Percentiles rank a stretch among this genome's conserved stretches.
These are phyloP conservation scores for Muscicapa comitata DNA, from an alignment of 2,797 vertebrate genomes.

Conservation along the genomic window DNA sequence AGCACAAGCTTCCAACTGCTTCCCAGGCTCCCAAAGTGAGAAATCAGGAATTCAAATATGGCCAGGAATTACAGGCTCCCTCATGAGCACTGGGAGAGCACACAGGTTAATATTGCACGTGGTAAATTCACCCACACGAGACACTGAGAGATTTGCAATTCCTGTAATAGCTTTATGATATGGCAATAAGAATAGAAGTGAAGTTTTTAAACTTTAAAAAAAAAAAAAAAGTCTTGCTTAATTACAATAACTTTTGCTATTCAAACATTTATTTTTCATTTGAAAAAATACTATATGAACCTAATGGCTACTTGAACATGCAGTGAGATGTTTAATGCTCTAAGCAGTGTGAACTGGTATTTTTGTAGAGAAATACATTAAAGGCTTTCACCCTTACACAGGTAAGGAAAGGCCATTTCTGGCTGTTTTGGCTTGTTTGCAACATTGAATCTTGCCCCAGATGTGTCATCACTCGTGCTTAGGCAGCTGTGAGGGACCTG, in stretches of 20 bases:
- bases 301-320: neutral
- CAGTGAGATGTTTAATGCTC: neutral
- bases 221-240: neutral
- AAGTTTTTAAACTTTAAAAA: neutral
- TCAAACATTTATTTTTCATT: neutral
- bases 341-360: constrained; percentile 18
- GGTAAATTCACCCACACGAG: neutral
- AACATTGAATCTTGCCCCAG: neutral
- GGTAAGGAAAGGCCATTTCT: constrained; percentile 51
- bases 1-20: neutral
- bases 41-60: neutral
- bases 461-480: neutral
- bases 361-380: constrained; percentile 25
- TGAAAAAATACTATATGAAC: neutral
- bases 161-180: neutral
- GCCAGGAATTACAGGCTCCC: neutral
- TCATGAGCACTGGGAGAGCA: neutral
- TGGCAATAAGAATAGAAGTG: neutral
- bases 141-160: neutral
- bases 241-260: neutral
- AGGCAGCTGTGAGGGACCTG: neutral
- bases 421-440: constrained; percentile 46
- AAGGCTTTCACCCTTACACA: constrained; percentile 52
- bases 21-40: neutral
- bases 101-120: neutral